Evolutionary conservation across 2,888 invertebrate genomes (phyloP).

Genomic region (Cephus runcator): DNA sequence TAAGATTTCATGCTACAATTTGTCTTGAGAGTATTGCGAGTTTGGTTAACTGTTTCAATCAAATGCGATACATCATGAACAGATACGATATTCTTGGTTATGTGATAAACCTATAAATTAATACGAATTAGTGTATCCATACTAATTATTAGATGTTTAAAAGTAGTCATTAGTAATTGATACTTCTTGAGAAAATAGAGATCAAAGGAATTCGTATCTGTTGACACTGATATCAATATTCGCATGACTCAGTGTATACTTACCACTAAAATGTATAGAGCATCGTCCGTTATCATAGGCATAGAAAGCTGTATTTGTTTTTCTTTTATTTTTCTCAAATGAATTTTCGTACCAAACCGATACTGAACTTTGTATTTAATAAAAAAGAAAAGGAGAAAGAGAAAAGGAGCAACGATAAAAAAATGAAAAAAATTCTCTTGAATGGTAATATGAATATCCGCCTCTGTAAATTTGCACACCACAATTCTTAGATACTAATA

Average conservation of each 20-base stretch:
- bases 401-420: not conserved
- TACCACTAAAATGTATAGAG: not conserved
- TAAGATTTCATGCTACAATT: not conserved
- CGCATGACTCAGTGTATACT: not conserved
- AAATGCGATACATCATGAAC: not conserved
- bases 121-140: not conserved
- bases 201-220: not conserved
- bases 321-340: not conserved
- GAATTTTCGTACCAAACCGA: not conserved
- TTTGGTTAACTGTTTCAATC: not conserved
- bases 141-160: not conserved
- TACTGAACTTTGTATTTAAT: not conserved
- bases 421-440: not conserved
- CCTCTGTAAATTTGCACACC: constrained; percentile 41
- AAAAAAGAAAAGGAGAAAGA: not conserved
- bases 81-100: not conserved
- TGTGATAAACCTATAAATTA: not conserved
- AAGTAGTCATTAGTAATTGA: not conserved
- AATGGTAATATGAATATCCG: constrained; percentile 6
- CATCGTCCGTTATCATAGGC: not conserved
- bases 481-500: constrained; percentile 38
- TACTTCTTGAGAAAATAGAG: not conserved
- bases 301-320: not conserved
- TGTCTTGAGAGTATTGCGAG: not conserved
- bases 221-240: not conserved